phyloP scores from a whole-genome alignment of 2,797 vertebrate species.

The Diglossa cyanea region DNA sequence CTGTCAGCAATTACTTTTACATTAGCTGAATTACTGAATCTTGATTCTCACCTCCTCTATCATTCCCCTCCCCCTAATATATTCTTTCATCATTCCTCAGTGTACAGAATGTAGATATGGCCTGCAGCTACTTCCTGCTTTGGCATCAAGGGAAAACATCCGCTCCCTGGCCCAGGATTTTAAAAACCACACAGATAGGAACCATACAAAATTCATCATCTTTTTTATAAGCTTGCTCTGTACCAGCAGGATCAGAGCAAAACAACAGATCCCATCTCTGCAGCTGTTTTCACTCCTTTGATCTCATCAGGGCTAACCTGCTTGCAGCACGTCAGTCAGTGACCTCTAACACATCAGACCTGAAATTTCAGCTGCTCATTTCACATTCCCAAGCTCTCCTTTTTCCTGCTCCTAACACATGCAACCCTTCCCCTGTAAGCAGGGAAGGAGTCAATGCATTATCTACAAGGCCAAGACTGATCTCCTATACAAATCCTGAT shows the following conservation, averaged over 20 bases:
- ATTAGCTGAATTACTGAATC: constrained; percentile 46
- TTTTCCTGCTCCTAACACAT: background rate
- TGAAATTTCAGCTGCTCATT: constrained; percentile 31
- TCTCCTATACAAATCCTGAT: background rate
- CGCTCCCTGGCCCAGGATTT: background rate
- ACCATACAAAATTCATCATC: background rate
- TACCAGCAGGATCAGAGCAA: background rate
- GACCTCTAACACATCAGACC: constrained; percentile 33
- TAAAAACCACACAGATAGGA: background rate
- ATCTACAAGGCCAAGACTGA: background rate
- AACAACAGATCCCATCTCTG: background rate
- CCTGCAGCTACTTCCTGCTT: constrained; percentile 28
- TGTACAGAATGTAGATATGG: background rate
- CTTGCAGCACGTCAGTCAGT: background rate
- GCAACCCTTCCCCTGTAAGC: background rate
- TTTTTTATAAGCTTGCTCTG: background rate
- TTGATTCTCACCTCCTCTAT: background rate
- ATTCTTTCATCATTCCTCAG: background rate
- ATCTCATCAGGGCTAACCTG: constrained; percentile 1
- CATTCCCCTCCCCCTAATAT: background rate
- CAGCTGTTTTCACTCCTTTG: background rate
- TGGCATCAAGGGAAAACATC: background rate
- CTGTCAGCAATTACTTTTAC: constrained; percentile 37
- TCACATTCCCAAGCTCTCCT: background rate
- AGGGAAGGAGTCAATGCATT: background rate